Percentiles rank a stretch among this genome's conserved stretches.
These are phyloP conservation scores for Callionymus lyra DNA, from an alignment of 2,113 vertebrate genomes.

Conservation along the genomic window DNA sequence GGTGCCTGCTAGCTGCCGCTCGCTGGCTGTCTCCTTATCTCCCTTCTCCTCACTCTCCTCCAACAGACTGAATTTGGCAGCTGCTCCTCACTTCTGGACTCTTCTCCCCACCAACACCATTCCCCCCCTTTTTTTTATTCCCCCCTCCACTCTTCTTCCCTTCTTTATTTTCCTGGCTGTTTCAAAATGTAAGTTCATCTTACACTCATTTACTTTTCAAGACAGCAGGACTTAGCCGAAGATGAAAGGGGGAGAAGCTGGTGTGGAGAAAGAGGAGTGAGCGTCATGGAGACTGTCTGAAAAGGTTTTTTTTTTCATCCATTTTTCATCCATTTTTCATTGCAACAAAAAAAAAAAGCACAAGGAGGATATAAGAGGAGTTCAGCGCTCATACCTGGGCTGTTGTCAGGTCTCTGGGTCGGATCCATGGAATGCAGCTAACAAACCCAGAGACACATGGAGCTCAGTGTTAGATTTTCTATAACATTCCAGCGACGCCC, in stretches of 20 bases:
- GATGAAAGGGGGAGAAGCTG: slow-evolving; percentile 27
- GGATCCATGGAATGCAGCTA: slow-evolving; percentile 19
- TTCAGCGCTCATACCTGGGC: slow-evolving; percentile 8
- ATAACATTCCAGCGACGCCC: background rate
- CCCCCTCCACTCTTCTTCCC: slow-evolving; percentile 13
- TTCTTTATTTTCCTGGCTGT: slow-evolving; percentile 43
- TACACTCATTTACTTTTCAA: slow-evolving; percentile 27
- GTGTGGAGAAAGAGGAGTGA: slow-evolving; percentile 24
- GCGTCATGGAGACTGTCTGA: no score
- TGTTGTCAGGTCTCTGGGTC: slow-evolving; percentile 3
- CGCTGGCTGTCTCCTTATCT: slow-evolving; percentile 59
- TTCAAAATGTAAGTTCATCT: slow-evolving; percentile 34
- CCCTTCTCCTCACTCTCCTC: slow-evolving; percentile 51
- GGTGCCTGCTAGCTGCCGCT: slow-evolving; percentile 46
- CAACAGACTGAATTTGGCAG: slow-evolving; percentile 56
- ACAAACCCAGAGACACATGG: slow-evolving; percentile 6
- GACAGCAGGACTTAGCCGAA: slow-evolving; percentile 20
- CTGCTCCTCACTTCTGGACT: slow-evolving; percentile 36
- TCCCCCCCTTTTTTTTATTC: background rate
- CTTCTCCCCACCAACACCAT: slow-evolving; percentile 7
- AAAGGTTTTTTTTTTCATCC: no score
- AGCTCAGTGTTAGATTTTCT: slow-evolving; percentile 7
- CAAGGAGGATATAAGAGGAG: slow-evolving; percentile 6
- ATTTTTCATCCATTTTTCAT: slow-evolving; percentile 1
- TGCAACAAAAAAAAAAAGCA: slow-evolving; percentile 42